Conservation (phyloP, 2,113 vertebrate genomes). For the Salminus brasiliensis region DNA sequence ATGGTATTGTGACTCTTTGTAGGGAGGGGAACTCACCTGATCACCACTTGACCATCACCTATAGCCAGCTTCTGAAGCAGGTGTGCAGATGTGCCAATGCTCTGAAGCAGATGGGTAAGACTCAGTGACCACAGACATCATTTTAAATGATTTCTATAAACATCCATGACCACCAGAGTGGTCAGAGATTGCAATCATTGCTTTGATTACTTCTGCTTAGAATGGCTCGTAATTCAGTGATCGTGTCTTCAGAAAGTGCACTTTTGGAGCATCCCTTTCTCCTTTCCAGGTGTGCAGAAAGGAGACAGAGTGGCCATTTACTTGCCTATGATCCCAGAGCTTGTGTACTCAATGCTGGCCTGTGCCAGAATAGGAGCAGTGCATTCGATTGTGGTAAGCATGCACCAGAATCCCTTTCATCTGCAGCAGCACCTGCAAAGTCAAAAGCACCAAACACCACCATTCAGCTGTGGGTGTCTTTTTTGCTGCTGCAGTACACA, state of each 20-base stretch:
- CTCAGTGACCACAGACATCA: too few species aligned
- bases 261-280: background rate
- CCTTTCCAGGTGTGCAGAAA: constrained; percentile 76
- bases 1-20: constrained; percentile 22
- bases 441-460: background rate
- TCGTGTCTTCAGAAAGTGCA: background rate
- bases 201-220: too few species aligned
- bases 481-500: background rate
- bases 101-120: constrained; percentile 76
- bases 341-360: constrained; percentile 81
- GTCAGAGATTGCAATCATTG: too few species aligned
- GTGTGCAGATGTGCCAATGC: constrained; percentile 81
- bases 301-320: constrained; percentile 82
- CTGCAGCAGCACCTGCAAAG: constrained; percentile 11
- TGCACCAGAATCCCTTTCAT: background rate
- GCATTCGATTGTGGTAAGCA: constrained; percentile 81
- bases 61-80: constrained; percentile 74
- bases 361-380: constrained; percentile 81
- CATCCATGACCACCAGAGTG: too few species aligned
- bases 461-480: background rate
- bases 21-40: constrained; percentile 82
- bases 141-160: too few species aligned
- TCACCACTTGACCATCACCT: constrained; percentile 74
- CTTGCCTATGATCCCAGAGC: constrained; percentile 83
- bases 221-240: too few species aligned